Evolutionary conservation across 92 coral and sea anemone genomes (phyloP).

Genomic region (Blastomussa wellsi): DNA sequence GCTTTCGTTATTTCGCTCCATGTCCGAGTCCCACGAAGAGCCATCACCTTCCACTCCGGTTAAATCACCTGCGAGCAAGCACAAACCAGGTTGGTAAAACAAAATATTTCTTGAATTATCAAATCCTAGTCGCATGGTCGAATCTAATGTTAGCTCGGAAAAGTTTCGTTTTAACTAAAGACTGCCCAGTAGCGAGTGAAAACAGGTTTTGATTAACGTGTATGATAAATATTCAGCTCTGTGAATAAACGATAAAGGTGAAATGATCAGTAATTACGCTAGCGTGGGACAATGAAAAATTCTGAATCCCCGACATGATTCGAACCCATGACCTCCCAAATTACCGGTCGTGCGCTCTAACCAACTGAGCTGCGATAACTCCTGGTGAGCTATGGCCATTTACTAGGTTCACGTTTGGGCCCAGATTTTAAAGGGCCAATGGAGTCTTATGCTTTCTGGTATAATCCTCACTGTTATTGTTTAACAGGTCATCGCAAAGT

Average conservation of each 20-base stretch:
- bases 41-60: conserved; percentile 58
- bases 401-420: too few species aligned
- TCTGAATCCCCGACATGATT: too few species aligned
- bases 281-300: too few species aligned
- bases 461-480: neutral
- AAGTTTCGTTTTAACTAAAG: neutral
- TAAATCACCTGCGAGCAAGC: conserved; percentile 47
- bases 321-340: too few species aligned
- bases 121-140: neutral
- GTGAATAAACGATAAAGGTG: too few species aligned
- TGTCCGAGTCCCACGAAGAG: conserved; percentile 71
- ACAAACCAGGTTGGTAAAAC: conserved; percentile 55
- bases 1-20: conserved; percentile 58
- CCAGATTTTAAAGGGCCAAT: too few species aligned
- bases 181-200: neutral
- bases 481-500: conserved; percentile 67
- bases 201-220: neutral
- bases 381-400: too few species aligned
- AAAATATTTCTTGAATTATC: neutral
- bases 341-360: too few species aligned
- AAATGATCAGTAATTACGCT: too few species aligned
- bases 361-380: too few species aligned
- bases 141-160: neutral
- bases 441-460: neutral
- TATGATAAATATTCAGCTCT: too few species aligned